Percentiles rank a stretch among this genome's conserved stretches.
These are phyloP conservation scores for Ptilodon capucinus DNA, from an alignment of 2,888 invertebrate genomes.

Conservation along the genomic window DNA sequence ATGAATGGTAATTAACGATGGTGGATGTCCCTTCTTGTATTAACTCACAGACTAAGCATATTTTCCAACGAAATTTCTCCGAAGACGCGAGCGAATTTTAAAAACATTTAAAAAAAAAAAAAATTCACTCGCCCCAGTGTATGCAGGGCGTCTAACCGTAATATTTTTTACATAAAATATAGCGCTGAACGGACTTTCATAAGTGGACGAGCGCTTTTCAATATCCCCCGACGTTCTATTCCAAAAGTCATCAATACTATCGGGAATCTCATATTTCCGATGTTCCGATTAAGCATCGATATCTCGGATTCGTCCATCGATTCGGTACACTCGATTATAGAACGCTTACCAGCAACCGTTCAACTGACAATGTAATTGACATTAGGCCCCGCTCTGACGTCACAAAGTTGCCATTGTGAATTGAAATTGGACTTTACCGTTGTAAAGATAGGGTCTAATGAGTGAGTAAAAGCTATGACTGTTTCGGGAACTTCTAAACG, in stretches of 20 bases:
- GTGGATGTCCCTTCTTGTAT: too few species aligned
- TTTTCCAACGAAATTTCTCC: too few species aligned
- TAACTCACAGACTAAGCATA: too few species aligned
- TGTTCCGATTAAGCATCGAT: constrained; percentile 31
- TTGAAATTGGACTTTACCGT: constrained; percentile 48
- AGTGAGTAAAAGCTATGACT: constrained; percentile 47
- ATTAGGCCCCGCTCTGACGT: constrained; percentile 36
- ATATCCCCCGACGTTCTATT: constrained; percentile 2
- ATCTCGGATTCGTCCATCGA: constrained; percentile 29
- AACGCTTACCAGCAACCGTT: constrained; percentile 49
- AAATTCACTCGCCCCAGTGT: too few species aligned
- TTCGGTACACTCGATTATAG: constrained; percentile 47
- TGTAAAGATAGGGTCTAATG: constrained; percentile 42
- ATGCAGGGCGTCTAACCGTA: too few species aligned
- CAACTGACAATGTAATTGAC: constrained; percentile 63
- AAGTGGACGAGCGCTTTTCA: not conserved
- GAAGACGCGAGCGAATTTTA: too few species aligned
- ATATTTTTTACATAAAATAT: not conserved
- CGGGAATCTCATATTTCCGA: constrained; percentile 12
- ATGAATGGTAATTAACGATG: too few species aligned
- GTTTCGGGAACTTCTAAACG: constrained; percentile 52
- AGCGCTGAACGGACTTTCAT: not conserved
- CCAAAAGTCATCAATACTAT: constrained; percentile 16
- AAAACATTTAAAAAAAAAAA: too few species aligned
- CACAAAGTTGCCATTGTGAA: constrained; percentile 25